Conservation (phyloP, 2,888 invertebrate genomes). For the Cephus nigrinus region DNA sequence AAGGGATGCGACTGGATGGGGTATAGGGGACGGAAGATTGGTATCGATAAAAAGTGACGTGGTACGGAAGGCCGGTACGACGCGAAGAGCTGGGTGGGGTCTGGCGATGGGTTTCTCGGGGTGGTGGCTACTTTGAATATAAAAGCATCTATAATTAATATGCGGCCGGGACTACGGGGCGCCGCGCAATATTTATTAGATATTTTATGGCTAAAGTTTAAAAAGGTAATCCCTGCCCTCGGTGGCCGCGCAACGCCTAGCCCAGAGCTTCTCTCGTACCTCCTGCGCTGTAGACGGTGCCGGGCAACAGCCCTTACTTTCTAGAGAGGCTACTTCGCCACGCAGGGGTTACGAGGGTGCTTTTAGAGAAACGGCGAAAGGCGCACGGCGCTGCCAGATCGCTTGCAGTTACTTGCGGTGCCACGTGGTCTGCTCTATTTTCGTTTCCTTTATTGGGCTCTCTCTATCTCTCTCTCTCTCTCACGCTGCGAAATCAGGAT, state of each 20-base stretch:
- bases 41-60: constrained; percentile 16
- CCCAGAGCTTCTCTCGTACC: not conserved
- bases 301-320: not conserved
- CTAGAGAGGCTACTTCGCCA: not conserved
- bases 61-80: not conserved
- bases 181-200: constrained; percentile 56
- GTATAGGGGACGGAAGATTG: constrained; percentile 17
- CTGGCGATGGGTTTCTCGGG: constrained; percentile 18
- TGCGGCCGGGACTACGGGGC: constrained; percentile 47
- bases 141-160: constrained; percentile 61
- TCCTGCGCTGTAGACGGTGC: not conserved
- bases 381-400: not conserved
- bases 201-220: constrained; percentile 58
- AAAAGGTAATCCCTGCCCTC: constrained; percentile 53
- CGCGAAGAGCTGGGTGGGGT: constrained; percentile 23
- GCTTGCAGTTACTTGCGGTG: not conserved
- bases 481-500: constrained; percentile 36
- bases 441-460: not conserved
- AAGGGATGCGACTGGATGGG: constrained; percentile 1
- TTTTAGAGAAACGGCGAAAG: not conserved
- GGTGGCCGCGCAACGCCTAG: not conserved
- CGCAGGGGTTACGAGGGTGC: not conserved
- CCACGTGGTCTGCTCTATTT: not conserved
- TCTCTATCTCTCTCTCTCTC: not conserved
- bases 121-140: constrained; percentile 54